phyloP scores from a whole-genome alignment of 2,888 invertebrate genomes.

The Andrena bicolor region DNA sequence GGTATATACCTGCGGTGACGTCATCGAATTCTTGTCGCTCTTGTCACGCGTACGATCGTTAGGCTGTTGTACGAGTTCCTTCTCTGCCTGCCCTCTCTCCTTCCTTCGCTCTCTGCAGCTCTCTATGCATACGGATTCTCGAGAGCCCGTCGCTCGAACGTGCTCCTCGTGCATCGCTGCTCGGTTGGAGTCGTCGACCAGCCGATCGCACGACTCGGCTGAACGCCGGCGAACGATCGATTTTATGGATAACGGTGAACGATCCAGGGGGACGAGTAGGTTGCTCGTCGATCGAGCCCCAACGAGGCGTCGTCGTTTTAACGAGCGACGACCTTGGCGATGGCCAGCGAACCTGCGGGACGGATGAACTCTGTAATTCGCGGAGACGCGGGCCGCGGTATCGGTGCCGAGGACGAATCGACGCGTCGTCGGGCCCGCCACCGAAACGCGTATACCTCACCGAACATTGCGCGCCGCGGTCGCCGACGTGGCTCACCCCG shows the following conservation, averaged over 20 bases:
- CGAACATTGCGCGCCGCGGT: conserved; percentile 24
- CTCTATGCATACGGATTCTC: conserved; percentile 63
- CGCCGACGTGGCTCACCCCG: conserved; percentile 31
- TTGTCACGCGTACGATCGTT: conserved; percentile 70
- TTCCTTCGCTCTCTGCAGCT: neutral
- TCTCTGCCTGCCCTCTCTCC: conserved; percentile 24
- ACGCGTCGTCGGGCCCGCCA: conserved; percentile 11
- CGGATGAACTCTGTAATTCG: conserved; percentile 33
- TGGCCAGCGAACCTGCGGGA: neutral
- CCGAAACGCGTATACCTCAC: conserved; percentile 16
- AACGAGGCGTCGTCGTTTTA: conserved; percentile 43
- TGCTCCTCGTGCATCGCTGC: conserved; percentile 7
- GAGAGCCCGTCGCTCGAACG: neutral
- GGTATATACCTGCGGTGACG: conserved; percentile 67
- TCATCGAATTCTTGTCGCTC: conserved; percentile 69
- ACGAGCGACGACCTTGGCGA: conserved; percentile 46
- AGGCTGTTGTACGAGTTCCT: conserved; percentile 70
- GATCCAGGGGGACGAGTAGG: too few species aligned
- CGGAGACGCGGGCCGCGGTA: neutral
- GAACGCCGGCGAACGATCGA: too few species aligned
- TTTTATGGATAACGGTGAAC: too few species aligned
- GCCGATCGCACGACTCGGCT: neutral
- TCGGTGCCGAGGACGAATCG: conserved; percentile 13
- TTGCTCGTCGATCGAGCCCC: conserved; percentile 19
- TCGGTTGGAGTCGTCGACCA: neutral